Percentiles rank a stretch among this genome's conserved stretches.
phyloP scores from a whole-genome alignment of 1,140 invertebrate genomes.

The Zaprionus ghesquierei region DNA sequence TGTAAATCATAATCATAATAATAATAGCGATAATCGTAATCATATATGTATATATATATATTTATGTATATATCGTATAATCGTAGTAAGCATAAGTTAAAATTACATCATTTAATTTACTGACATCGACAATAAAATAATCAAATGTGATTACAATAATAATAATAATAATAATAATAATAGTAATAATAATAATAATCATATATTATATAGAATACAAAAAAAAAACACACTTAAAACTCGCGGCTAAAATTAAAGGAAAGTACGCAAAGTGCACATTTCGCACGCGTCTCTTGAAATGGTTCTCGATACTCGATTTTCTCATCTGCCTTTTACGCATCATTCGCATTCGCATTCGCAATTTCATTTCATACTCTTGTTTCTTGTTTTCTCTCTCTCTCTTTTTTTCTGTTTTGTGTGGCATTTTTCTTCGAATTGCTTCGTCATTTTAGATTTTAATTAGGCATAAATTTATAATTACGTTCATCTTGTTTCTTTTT shows the following conservation, averaged over 20 bases:
- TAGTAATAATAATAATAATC: slow-evolving; percentile 2
- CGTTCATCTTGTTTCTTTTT: background rate
- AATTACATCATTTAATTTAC: slow-evolving; percentile 33
- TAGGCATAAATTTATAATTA: slow-evolving; percentile 70
- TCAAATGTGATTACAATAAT: slow-evolving; percentile 11
- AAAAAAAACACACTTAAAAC: slow-evolving; percentile 41
- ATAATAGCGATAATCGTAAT: slow-evolving; percentile 33
- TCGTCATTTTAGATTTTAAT: slow-evolving; percentile 51
- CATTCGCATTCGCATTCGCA: too few relatives aligned
- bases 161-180: slow-evolving; percentile 32
- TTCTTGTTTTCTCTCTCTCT: slow-evolving; percentile 9
- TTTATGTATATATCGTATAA: slow-evolving; percentile 1
- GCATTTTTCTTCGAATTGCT: slow-evolving; percentile 28
- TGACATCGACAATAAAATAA: slow-evolving; percentile 16
- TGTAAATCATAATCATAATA: slow-evolving; percentile 21
- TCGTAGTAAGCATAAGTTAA: slow-evolving; percentile 24
- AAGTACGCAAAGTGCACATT: slow-evolving; percentile 55
- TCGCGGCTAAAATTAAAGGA: slow-evolving; percentile 67
- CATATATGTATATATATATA: background rate
- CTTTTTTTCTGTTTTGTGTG: slow-evolving; percentile 7
- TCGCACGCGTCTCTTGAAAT: slow-evolving; percentile 35
- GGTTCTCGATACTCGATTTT: slow-evolving; percentile 29
- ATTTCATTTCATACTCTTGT: background rate
- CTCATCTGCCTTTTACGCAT: background rate
- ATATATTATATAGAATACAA: slow-evolving; percentile 32